These are phyloP conservation scores for Carassius auratus DNA, from an alignment of 2,113 vertebrate species.

Conservation along the genomic window DNA sequence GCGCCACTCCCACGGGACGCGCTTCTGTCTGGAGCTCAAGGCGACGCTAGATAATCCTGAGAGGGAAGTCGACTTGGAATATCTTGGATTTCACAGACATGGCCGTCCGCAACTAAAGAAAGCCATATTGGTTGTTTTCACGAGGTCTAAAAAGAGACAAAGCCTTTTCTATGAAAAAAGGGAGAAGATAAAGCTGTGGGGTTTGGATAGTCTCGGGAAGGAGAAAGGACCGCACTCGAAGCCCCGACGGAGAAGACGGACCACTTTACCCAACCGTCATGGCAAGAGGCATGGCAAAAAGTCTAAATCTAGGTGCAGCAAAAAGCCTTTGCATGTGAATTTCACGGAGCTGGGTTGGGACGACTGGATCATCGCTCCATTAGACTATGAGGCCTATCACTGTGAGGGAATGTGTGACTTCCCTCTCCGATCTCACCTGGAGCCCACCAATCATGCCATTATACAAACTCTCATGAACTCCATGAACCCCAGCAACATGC, in stretches of 20 bases:
- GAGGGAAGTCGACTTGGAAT: constrained; percentile 78
- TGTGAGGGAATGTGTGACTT: constrained; percentile 93
- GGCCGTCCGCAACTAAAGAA: constrained; percentile 80
- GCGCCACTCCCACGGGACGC: constrained; percentile 61
- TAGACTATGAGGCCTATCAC: constrained; percentile 93
- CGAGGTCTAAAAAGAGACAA: constrained; percentile 78
- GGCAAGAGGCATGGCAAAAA: constrained; percentile 88
- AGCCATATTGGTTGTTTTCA: constrained; percentile 88
- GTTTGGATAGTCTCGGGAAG: constrained; percentile 56
- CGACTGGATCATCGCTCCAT: constrained; percentile 94
- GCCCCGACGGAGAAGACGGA: constrained; percentile 74
- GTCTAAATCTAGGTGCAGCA: constrained; percentile 87
- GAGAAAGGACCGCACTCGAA: constrained; percentile 58
- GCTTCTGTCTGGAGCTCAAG: constrained; percentile 86
- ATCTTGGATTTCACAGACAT: constrained; percentile 81
- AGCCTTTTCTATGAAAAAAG: constrained; percentile 84
- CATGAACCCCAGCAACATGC: constrained; percentile 90
- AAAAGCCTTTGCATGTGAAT: constrained; percentile 90
- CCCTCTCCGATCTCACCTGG: constrained; percentile 90
- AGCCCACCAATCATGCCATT: constrained; percentile 96
- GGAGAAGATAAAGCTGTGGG: constrained; percentile 66
- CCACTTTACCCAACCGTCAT: constrained; percentile 79
- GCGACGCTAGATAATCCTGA: constrained; percentile 74
- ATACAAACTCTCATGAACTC: constrained; percentile 98
- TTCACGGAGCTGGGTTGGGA: constrained; percentile 95